Conservation (phyloP, 2,113 vertebrate genomes). For the Catharus minimus region DNA sequence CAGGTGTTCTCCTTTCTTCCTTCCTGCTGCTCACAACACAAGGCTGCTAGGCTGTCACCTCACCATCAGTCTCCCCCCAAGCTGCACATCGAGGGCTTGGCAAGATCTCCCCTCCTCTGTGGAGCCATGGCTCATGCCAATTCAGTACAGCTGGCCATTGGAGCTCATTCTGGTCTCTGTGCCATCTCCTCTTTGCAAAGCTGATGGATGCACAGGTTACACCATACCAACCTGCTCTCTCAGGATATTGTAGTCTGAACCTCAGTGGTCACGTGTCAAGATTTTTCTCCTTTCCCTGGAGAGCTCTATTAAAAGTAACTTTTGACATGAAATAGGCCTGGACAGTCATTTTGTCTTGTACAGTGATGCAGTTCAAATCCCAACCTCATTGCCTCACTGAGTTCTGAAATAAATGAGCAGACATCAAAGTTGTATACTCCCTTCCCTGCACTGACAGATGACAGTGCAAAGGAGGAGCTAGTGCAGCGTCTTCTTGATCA, state of each 20-base stretch:
- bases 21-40: background rate
- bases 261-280: background rate
- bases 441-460: background rate
- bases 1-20: background rate
- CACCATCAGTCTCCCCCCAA: fast-evolving
- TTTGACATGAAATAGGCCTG: constrained; percentile 32
- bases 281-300: background rate
- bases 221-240: background rate
- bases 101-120: background rate
- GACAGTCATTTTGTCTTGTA: background rate
- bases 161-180: background rate
- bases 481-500: background rate
- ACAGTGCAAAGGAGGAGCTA: background rate
- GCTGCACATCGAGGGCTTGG: background rate
- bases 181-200: background rate
- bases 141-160: background rate
- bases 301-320: constrained; percentile 55
- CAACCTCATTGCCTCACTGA: background rate
- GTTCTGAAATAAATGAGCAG: background rate
- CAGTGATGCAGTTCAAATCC: background rate
- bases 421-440: background rate
- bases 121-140: fast-evolving
- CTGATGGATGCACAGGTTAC: background rate
- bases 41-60: background rate
- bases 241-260: background rate